Evolutionary conservation across 2,797 vertebrate genomes (phyloP), one percentile per base, ranked within the genome.

Genomic region (Chrysocyon brachyurus): DNA sequence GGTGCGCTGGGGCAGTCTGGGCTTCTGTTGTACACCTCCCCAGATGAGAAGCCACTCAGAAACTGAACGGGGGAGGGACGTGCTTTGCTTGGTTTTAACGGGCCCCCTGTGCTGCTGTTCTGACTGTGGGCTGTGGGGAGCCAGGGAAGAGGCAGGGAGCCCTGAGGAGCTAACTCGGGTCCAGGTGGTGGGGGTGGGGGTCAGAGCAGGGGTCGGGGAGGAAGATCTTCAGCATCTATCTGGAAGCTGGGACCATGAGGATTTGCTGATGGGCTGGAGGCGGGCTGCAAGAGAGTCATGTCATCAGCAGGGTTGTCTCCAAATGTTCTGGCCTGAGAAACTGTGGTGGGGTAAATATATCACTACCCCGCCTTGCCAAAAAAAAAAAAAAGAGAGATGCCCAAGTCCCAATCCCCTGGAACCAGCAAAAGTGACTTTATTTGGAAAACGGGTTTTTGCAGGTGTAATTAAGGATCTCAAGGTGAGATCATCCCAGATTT

Each of bases 1-100:
- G n/a, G 59, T 0, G 6, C 19, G 0, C 5, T 22, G 49, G 73
- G 17, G 16, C 12, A 0, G 0, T 16, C 77, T 36, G 31, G 33
- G 31, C 16, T 49, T 64, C 36, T 0, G 31, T 24, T 66, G 24
- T 57, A 5, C 24, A 68, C 40, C 68, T 31, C 33, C 0, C 14
- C 40, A 66, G 14, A 15, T 0, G 6, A 61, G 68, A 68, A 52
- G 85, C 85, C 68, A 3, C 70, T 17, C 33, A 68, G n/a, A 11
- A 2, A 6, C 11, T 17, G 16, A 89, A 16, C 63, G 46, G 12
- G 33, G 15, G 2, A 72, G 12, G 56, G 40, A 2, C 6, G 4
- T 15, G 36, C 16, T 2, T 66, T 54, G n/a, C 40, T 6, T n/a
- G 24, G 40, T 19, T 61, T 77, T 22, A 52, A 36, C 19, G 8